Base-by-base conservation (phyloP, 2,797 vertebrate species). In the Uromys caudimaculatus region DNA sequence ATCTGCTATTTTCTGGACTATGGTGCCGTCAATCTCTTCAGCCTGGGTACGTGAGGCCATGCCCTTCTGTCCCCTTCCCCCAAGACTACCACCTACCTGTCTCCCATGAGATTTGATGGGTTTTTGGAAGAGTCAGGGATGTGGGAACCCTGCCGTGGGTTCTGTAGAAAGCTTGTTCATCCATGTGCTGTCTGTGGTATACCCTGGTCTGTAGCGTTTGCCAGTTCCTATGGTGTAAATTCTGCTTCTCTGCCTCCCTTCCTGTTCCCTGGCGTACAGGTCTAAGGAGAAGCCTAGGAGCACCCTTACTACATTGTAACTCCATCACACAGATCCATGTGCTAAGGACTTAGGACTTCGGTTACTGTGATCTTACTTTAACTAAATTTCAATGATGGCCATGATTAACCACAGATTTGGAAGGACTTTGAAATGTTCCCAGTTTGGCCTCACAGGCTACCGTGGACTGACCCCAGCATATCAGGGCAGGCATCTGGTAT, bases 1-100 rank as follows among this genome's bases (percentile, higher is more conserved):
- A 98, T 99, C 98, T 99, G 99, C 98, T 99, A 99, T 98, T 99
- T 99, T 97, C 99, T 99, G 7, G 99, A 99, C 96, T 99, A 99
- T 0, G 99, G 99, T 0, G 99, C 99, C 0, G 99, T 99, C 95
- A 99, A 99, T 96, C 98, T 99, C 96, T 99, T 99, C 98, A 99
- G 99, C 97, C 97, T 99, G 92, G 99, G 99, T 99, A 94, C 32
- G 99, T 86, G 50, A 0, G 82, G 23, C 54, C 52, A 71, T 1
- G 52, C 54, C 10, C 73, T 41, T 4, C 0, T 4, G 27, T 52
- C 10, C 76, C 1, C 44, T 32, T 32, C 27, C 0, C 32, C 47
- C 0, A 0, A 0, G 23, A 29, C 44, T 1, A 60, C 10, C 16
- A 1, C 23, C 54, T 11, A 5, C 14, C 64, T 35, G n/a, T 71